Conservation (phyloP, 1,140 invertebrate species). For the Druon quercuslanigerum region DNA sequence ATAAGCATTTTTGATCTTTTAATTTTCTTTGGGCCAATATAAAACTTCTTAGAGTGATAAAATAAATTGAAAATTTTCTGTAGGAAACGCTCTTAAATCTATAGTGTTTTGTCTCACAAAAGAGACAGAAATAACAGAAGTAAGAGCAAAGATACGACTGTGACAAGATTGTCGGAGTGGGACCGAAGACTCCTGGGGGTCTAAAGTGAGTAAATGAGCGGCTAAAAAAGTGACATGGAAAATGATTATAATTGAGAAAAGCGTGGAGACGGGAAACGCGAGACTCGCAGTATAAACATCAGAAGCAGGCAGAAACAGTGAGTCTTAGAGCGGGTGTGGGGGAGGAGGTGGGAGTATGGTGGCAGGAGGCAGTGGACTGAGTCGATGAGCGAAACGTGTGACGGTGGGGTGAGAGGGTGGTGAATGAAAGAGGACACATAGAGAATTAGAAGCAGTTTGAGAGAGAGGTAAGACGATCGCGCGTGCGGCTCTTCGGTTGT, state of each 20-base stretch:
- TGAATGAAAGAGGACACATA: slow-evolving; percentile 23
- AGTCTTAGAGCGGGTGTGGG: slow-evolving; percentile 34
- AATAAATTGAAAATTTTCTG: too few species aligned
- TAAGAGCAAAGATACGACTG: background rate
- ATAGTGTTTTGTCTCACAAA: too few species aligned
- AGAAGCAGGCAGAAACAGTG: slow-evolving; percentile 36
- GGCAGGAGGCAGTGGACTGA: slow-evolving; percentile 34
- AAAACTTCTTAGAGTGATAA: too few species aligned
- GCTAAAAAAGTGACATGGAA: slow-evolving; percentile 1
- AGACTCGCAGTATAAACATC: slow-evolving; percentile 48
- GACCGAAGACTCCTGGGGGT: background rate
- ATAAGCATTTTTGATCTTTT: too few species aligned
- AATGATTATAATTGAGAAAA: slow-evolving; percentile 36
- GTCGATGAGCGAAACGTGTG: slow-evolving; percentile 37
- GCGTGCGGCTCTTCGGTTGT: slow-evolving; percentile 60
- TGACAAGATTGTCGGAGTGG: background rate
- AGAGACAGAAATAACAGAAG: too few species aligned
- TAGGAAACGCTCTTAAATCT: too few species aligned
- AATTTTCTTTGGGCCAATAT: too few species aligned
- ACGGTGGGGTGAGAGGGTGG: slow-evolving; percentile 32
- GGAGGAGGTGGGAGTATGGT: slow-evolving; percentile 31
- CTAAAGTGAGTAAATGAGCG: background rate
- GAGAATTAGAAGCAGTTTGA: slow-evolving; percentile 35
- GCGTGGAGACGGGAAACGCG: slow-evolving; percentile 48
- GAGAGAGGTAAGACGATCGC: slow-evolving; percentile 43